Conservation (phyloP, 2,888 invertebrate genomes). For the Tenthredo scrophulariae region DNA sequence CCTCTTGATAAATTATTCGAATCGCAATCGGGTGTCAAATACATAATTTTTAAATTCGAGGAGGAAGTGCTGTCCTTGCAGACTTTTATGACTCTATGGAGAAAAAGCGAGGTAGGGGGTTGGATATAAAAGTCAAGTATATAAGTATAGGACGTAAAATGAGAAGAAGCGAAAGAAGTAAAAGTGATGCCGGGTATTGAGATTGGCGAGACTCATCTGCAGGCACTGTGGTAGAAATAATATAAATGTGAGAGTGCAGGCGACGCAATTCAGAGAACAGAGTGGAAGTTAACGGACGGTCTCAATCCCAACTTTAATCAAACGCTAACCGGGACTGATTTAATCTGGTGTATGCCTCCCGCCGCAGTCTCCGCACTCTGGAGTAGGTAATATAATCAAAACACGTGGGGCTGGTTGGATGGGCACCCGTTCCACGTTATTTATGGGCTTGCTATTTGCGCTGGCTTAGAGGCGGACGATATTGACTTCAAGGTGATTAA, state of each 20-base stretch:
- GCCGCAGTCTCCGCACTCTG: conserved; percentile 57
- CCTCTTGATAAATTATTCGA: not conserved
- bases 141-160: not conserved
- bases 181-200: not conserved
- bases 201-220: conserved; percentile 32
- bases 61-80: not conserved
- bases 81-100: not conserved
- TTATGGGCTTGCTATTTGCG: conserved; percentile 75
- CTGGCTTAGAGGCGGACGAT: conserved; percentile 59
- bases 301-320: conserved; percentile 77
- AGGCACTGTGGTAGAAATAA: not conserved
- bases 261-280: conserved; percentile 41
- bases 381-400: conserved; percentile 77
- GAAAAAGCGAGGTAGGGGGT: not conserved
- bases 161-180: not conserved
- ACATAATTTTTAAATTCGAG: not conserved
- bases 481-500: conserved; percentile 66
- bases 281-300: conserved; percentile 60
- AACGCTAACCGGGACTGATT: conserved; percentile 78
- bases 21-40: too few species aligned
- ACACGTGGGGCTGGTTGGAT: conserved; percentile 71
- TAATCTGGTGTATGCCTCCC: conserved; percentile 70
- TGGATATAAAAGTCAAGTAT: not conserved
- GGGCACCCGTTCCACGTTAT: conserved; percentile 70
- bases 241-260: not conserved